Percentiles rank a stretch among this genome's conserved stretches.
Conservation (phyloP, 2,888 invertebrate genomes). For the Cheiracanthium punctorium region DNA sequence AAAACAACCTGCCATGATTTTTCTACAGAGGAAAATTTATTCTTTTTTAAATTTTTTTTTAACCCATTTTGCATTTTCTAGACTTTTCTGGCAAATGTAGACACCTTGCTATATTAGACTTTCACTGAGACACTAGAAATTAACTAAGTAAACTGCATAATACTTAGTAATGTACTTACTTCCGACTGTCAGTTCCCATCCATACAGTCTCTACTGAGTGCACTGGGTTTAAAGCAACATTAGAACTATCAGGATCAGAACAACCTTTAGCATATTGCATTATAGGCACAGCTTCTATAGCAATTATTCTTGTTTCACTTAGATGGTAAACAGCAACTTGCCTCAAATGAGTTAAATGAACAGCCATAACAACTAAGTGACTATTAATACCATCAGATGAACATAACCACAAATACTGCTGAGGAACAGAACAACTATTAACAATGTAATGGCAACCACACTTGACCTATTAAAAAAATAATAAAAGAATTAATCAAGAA, state of each 20-base stretch:
- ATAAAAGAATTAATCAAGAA: too few species aligned
- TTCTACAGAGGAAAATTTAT: too few species aligned
- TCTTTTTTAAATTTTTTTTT: too few species aligned
- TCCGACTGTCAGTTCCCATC: slow-evolving; percentile 92
- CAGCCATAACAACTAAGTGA: slow-evolving; percentile 80
- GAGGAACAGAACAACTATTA: slow-evolving; percentile 78
- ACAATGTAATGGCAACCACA: slow-evolving; percentile 91
- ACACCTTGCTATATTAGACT: too few species aligned
- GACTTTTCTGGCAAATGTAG: too few species aligned
- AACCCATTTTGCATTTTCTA: too few species aligned
- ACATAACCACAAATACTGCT: slow-evolving; percentile 93
- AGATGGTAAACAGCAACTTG: slow-evolving; percentile 87
- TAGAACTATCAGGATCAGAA: slow-evolving; percentile 33
- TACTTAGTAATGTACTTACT: slow-evolving; percentile 77
- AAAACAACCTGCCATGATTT: too few species aligned
- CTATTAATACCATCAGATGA: slow-evolving; percentile 83
- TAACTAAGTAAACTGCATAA: too few species aligned
- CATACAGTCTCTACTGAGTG: slow-evolving; percentile 81
- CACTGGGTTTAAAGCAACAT: slow-evolving; percentile 24
- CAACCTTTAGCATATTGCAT: slow-evolving; percentile 36
- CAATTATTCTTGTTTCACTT: slow-evolving; percentile 84
- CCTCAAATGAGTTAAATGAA: slow-evolving; percentile 64
- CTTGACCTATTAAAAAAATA: slow-evolving; percentile 81
- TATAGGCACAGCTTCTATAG: slow-evolving; percentile 87
- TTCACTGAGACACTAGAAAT: too few species aligned